Evolutionary conservation across 2,888 invertebrate genomes (phyloP).

Genomic region (Amiota mariae): DNA sequence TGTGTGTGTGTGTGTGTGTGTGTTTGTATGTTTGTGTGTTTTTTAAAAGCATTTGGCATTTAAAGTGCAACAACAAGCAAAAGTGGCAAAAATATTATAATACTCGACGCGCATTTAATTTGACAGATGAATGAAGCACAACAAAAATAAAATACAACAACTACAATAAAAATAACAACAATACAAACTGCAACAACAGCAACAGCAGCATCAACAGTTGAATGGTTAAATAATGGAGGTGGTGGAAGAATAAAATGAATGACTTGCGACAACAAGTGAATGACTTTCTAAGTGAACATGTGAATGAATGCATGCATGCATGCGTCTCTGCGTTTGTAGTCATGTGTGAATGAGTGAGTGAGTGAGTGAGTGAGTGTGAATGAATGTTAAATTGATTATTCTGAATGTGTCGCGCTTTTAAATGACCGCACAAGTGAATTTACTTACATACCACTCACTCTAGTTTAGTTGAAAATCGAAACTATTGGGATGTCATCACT

Average conservation of each 20-base stretch:
- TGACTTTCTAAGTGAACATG: slow-evolving; percentile 10
- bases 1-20: too few relatives aligned
- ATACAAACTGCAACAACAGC: slow-evolving; percentile 1
- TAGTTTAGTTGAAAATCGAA: too few relatives aligned
- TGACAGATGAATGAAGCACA: slow-evolving; percentile 37
- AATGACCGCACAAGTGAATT: too few relatives aligned
- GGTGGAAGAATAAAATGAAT: neutral
- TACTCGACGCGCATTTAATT: slow-evolving; percentile 48
- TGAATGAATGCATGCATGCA: neutral
- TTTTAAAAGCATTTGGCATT: slow-evolving; percentile 26
- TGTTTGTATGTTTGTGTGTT: neutral
- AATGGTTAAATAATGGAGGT: neutral
- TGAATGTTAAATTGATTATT: neutral
- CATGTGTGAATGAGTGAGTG: neutral
- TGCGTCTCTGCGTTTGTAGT: too few relatives aligned
- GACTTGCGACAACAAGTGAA: neutral
- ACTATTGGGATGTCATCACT: too few relatives aligned
- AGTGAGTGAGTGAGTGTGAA: neutral
- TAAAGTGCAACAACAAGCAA: slow-evolving; percentile 38
- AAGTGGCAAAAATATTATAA: slow-evolving; percentile 24
- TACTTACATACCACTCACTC: too few relatives aligned
- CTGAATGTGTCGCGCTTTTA: too few relatives aligned
- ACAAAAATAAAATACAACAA: slow-evolving; percentile 34
- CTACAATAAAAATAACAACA: slow-evolving; percentile 32
- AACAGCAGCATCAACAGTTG: slow-evolving; percentile 26